phyloP scores from a whole-genome alignment of 1,140 invertebrate species.

The Orius insidiosus region DNA sequence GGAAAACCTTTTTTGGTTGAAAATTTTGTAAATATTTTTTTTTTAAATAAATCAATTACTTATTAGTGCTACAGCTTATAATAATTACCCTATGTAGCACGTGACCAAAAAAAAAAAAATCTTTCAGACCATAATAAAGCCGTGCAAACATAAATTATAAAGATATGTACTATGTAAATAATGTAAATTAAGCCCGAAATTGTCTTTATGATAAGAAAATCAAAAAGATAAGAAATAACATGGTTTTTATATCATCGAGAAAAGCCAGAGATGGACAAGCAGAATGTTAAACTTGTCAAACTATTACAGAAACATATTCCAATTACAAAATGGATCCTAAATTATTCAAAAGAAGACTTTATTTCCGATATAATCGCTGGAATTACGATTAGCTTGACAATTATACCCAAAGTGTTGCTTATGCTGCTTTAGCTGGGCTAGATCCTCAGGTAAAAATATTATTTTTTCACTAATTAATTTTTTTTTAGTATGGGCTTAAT shows the following conservation, averaged over 20 bases:
- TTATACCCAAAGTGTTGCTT: conserved; percentile 53
- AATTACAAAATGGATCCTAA: conserved; percentile 32
- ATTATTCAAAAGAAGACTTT: conserved; percentile 31
- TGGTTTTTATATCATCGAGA: neutral
- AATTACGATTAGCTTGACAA: conserved; percentile 45
- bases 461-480: neutral
- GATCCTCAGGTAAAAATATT: conserved; percentile 31
- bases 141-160: too few relatives aligned
- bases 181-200: too few relatives aligned
- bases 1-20: too few relatives aligned
- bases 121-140: too few relatives aligned
- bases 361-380: conserved; percentile 38
- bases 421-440: conserved; percentile 42
- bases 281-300: neutral
- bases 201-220: too few relatives aligned
- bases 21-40: too few relatives aligned
- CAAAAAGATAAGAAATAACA: too few relatives aligned
- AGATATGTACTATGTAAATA: too few relatives aligned
- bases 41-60: too few relatives aligned
- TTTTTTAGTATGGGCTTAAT: conserved; percentile 50
- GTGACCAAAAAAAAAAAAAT: too few relatives aligned
- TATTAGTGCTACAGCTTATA: too few relatives aligned
- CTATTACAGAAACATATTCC: conserved; percentile 21
- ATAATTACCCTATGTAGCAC: too few relatives aligned
- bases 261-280: conserved; percentile 7